Evolutionary conservation across 1,140 invertebrate species (phyloP).

Genomic region (Eumaeus atala): DNA sequence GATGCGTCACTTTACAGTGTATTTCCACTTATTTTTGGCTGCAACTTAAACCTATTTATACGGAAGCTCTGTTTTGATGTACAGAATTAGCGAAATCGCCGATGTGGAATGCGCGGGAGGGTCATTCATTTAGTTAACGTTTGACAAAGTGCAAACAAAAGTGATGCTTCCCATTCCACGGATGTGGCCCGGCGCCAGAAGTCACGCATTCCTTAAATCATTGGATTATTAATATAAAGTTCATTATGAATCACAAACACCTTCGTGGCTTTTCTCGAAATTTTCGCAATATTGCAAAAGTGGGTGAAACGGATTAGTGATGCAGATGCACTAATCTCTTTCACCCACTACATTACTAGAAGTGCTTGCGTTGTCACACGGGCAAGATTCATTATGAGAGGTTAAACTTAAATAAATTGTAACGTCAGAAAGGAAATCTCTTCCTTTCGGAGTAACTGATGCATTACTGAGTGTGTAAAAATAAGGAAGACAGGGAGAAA

Average conservation of each 20-base stretch:
- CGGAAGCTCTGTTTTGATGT: background rate
- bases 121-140: slow-evolving; percentile 8
- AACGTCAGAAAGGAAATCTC: too few species aligned
- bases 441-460: too few species aligned
- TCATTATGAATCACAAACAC: background rate
- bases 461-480: too few species aligned
- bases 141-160: slow-evolving; percentile 37
- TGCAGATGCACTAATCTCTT: too few species aligned
- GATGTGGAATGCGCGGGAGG: slow-evolving; percentile 18
- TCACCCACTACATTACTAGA: too few species aligned
- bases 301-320: too few species aligned
- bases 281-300: too few species aligned
- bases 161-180: slow-evolving; percentile 34
- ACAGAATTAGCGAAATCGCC: background rate
- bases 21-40: slow-evolving; percentile 9
- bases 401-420: too few species aligned
- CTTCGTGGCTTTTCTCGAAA: background rate
- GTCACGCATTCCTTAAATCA: slow-evolving; percentile 35
- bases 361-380: too few species aligned
- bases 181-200: slow-evolving; percentile 44
- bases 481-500: too few species aligned
- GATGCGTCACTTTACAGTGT: background rate
- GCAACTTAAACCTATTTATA: background rate
- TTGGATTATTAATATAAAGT: slow-evolving; percentile 5
- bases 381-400: too few species aligned